Conservation (phyloP, 2,888 invertebrate genomes). For the Pyrrhosoma nymphula region DNA sequence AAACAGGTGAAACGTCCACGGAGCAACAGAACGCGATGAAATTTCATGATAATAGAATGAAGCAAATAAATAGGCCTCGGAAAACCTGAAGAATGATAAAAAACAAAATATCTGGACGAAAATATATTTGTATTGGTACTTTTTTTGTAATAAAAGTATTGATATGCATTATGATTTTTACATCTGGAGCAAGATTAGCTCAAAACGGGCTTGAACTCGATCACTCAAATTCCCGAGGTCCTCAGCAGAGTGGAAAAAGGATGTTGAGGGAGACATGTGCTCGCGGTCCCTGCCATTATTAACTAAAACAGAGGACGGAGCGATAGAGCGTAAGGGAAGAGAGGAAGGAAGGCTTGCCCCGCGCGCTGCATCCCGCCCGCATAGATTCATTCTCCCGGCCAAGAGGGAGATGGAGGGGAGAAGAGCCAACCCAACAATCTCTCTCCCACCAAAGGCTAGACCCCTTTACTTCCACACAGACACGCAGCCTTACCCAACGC, state of each 20-base stretch:
- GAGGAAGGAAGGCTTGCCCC: neutral
- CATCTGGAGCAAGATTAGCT: neutral
- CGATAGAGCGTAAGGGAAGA: neutral
- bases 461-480: neutral
- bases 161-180: no score
- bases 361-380: conserved; percentile 5
- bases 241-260: neutral
- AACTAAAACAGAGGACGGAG: neutral
- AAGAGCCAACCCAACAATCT: conserved; percentile 3
- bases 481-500: neutral
- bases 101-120: no score
- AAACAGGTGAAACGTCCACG: no score
- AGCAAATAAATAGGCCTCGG: no score
- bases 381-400: neutral
- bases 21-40: no score
- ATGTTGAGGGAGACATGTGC: neutral
- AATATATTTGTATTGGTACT: no score
- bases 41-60: no score
- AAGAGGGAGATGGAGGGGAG: neutral
- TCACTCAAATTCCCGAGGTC: neutral
- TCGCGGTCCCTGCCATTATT: neutral
- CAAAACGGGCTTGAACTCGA: neutral
- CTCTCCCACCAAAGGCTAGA: neutral
- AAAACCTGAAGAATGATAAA: no score
- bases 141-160: no score